Base-by-base conservation (phyloP, 2,113 vertebrate genomes). In the Heterotis niloticus region DNA sequence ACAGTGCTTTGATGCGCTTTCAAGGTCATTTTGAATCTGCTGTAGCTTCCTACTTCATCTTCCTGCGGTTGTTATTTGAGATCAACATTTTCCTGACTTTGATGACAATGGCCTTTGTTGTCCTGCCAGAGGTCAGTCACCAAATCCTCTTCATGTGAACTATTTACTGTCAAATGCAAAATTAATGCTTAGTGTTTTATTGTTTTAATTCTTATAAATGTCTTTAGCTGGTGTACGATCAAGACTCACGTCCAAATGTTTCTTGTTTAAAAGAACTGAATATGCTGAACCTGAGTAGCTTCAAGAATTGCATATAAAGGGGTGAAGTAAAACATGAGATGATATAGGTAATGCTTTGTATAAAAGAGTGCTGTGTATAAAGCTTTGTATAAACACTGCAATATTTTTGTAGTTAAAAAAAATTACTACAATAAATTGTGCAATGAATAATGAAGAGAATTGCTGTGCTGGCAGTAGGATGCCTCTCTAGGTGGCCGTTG, bases 1-100 rank as follows among this genome's bases (percentile, higher is more conserved):
- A 2, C 7, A 7, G 34, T 65, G 79, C 24, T 81, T 34, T 65
- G 26, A 18, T 79, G 9, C 78, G 16, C 14, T 24, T 75, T 80
- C 28, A 65, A 99, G 98, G 96, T 94, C 98, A 99, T 81, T 99
- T 99, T 89, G 98, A 96, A 0, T 99, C 98, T 0, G 96, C 96
- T 0, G 96, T 98, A 17, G 98, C 98, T 1, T 99, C 97, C 72
- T 99, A 99, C 71, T 99, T 98, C 83, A 99, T 99, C 87, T 99
- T 98, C 88, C 83, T 99, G 81, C 93, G 97, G 72, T 99, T 96
- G 97, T 84, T 99, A 5, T 99, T 99, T 87, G 97, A 97, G 60
- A 95, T 98, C 84, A 99, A 98, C 85, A 95, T 99, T 9, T 94
- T 97, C 81, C 94, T 99, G 17, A 95, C 95, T 5, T 86, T 95